A percentile compares a stretch with the other conserved stretches of the same genome.
These are phyloP conservation scores for Antitype chi DNA, from an alignment of 2,888 invertebrate genomes.

Conservation along the genomic window DNA sequence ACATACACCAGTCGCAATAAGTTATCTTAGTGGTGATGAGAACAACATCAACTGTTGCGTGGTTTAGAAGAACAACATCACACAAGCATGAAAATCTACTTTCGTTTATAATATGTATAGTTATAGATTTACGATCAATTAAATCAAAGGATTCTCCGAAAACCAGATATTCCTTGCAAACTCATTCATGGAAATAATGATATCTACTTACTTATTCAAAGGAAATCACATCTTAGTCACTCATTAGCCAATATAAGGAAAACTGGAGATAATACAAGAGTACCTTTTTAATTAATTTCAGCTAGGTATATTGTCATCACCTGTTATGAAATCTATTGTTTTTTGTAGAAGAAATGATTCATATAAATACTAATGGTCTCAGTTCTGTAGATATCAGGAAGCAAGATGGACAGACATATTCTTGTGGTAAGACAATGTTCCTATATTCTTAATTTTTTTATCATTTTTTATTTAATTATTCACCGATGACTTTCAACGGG, in stretches of 20 bases:
- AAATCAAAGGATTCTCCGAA: background rate
- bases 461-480: background rate
- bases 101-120: background rate
- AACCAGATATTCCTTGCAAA: conserved; percentile 1
- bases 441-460: background rate
- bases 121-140: background rate
- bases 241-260: conserved; percentile 52
- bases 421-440: conserved; percentile 54
- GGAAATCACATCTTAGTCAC: conserved; percentile 8
- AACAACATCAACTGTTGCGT: background rate
- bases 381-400: conserved; percentile 26
- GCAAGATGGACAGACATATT: conserved; percentile 50
- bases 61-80: background rate
- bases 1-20: background rate
- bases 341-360: background rate
- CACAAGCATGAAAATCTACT: background rate
- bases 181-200: conserved; percentile 9
- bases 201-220: background rate
- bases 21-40: background rate
- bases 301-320: conserved; percentile 25
- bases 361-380: conserved; percentile 42
- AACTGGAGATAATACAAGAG: conserved; percentile 22
- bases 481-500: background rate
- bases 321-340: conserved; percentile 63
- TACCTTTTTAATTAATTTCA: conserved; percentile 11